Evolutionary conservation across 1,140 invertebrate genomes (phyloP), one percentile per base, ranked within the genome.

Genomic region (Solenopsis invicta): DNA sequence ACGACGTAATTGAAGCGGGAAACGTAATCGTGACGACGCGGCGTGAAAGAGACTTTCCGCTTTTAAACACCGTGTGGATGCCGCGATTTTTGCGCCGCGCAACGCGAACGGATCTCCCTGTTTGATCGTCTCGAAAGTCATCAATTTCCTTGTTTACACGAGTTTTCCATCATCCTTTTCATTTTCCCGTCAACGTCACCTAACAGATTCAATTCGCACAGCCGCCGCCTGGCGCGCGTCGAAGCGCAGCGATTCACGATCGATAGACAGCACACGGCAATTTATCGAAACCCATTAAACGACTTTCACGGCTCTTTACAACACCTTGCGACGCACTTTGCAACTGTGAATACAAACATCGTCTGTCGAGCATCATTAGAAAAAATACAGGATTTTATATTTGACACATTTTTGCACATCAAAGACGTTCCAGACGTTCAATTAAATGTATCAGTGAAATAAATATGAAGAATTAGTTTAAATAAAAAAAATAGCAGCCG

Each of bases 211-310:
- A 54, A 34, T 41, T 69, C 48, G n/a, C 59, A 13, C 75, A 50
- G 41, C 8, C 41, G 29, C 29, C 29, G n/a, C 12, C 4, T 21
- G 8, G 4, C 5, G 16, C 29, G 2, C 37, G 45, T 34, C 48
- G 59, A 61, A 59, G 41, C 54, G n/a, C 18, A 41, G 8, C 8
- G 24, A 62, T 84, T 77, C 81, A 75, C 48, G 34, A 16, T 16
- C 56, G 74, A 52, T 77, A 77, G 74, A 76, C 78, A 61, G 52
- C 24, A 45, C 54, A 41, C 6, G 76, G 45, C 77, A 81, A 81
- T 82, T 86, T 86, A 86, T 86, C 64, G 77, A 69, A 86, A 71
- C 48, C 77, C 34, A 71, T 86, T 85, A 85, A 85, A 85, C 61
- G 64, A 85, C 72, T 13, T 77, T 62, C 41, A 64, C 24, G 24